Evolutionary conservation across 2,888 invertebrate genomes (phyloP), one percentile per base, ranked within the genome.

Genomic region (Nephrotoma appendiculata): DNA sequence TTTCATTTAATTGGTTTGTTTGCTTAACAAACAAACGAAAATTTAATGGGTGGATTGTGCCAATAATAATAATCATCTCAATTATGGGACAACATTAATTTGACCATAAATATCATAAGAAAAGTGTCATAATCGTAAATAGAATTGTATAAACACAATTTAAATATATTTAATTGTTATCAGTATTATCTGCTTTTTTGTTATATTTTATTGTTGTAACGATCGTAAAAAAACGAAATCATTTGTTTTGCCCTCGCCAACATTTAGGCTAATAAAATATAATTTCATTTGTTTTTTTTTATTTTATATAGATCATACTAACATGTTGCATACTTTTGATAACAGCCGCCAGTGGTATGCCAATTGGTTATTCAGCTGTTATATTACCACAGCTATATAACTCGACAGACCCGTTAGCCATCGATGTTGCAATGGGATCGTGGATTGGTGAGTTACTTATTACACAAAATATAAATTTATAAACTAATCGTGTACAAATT

Each of bases 261-360:
- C 71, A 71, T 71, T 31, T 71, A 71, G 71, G 71, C 71, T 6
- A 31, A 71, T 71, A 9, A 7, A 71, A 44, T 44, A 44, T 86
- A 5, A 48, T 31, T 31, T 31, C 31, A 31, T 15, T 52, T 52
- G 5, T 52, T 11, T 57, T 52, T 11, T 57, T 85, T 71, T 71
- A 42, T 43, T 71, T n/a, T 88, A n/a, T 89, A n/a, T 91, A 96
- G 96, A 94, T 94, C 89, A 90, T 95, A 87, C 93, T 95, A 88
- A 95, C 96, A 86, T 94, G 95, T 88, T 95, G 95, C 0, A 94
- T 96, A 86, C 92, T 96, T 88, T 90, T 96, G 87, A 92, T 95
- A 88, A 94, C 95, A 0, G 94, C 94, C n/a, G 95, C 95, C 52
- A 95, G 95, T 85, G 96, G 96, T 4, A 96, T 96, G 93, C 96